These are phyloP conservation scores for Sparus aurata DNA, from an alignment of 2,797 vertebrate genomes.

Conservation along the genomic window DNA sequence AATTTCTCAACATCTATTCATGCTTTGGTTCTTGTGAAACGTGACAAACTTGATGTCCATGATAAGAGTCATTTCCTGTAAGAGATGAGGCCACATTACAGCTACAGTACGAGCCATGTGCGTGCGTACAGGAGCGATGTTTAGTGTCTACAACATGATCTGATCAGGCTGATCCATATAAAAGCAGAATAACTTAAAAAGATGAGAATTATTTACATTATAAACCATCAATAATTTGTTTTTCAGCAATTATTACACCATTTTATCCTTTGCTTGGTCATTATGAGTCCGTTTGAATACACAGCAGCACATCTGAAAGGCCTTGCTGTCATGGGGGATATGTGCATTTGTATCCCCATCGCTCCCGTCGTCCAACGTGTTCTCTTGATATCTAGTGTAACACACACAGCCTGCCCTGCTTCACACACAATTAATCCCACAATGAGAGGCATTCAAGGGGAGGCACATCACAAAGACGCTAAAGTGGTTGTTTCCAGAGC, in stretches of 20 bases:
- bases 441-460: constrained; percentile 29
- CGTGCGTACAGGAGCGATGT: neutral
- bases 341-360: neutral
- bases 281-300: neutral
- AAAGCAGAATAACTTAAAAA: neutral
- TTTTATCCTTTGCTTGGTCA: neutral
- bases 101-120: neutral
- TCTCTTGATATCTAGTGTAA: constrained; percentile 11
- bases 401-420: neutral
- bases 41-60: constrained; percentile 16
- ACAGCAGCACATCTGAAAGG: neutral
- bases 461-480: constrained; percentile 22
- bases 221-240: neutral
- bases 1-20: constrained; percentile 10
- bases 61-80: constrained; percentile 42
- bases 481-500: constrained; percentile 43
- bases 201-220: neutral
- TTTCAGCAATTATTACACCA: neutral
- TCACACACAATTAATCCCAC: constrained; percentile 45
- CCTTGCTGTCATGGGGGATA: neutral
- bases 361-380: neutral
- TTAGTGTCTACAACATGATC: neutral
- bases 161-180: neutral
- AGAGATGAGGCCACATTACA: constrained; percentile 23
- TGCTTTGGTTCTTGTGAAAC: constrained; percentile 13